Conservation (phyloP, 37 sponge, comb jelly and placozoan genomes). For the Amphimedon queenslandica region DNA sequence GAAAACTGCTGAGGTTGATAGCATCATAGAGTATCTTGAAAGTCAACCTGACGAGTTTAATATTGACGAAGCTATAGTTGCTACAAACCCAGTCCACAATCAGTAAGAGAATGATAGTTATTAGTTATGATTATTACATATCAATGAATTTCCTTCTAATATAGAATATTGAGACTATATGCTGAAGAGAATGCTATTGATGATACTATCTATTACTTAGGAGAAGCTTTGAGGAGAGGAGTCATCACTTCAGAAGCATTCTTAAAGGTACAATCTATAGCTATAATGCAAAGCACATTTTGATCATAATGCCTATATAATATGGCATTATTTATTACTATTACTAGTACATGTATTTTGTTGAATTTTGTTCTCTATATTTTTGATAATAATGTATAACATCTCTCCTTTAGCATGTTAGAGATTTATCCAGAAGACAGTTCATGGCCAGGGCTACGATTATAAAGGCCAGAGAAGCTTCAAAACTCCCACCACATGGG, state of each 20-base stretch:
- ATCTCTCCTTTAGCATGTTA: slow-evolving; percentile 64
- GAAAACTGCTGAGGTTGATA: slow-evolving; percentile 72
- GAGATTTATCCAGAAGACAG: slow-evolving; percentile 90
- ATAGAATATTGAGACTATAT: slow-evolving; percentile 84
- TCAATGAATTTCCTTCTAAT: background rate
- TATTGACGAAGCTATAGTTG: slow-evolving; percentile 78
- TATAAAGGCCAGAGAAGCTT: slow-evolving; percentile 79
- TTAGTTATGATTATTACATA: too few relatives aligned
- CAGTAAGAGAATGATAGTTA: slow-evolving; percentile 95
- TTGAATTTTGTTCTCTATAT: too few relatives aligned
- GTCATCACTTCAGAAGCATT: slow-evolving; percentile 84
- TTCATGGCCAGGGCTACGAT: slow-evolving; percentile 94
- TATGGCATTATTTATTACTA: too few relatives aligned
- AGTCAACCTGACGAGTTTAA: slow-evolving; percentile 65
- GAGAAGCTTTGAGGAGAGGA: slow-evolving; percentile 90
- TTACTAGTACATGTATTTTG: too few relatives aligned
- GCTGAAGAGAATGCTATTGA: slow-evolving; percentile 98
- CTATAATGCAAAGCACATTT: too few relatives aligned
- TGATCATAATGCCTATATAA: too few relatives aligned
- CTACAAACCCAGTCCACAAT: slow-evolving; percentile 78
- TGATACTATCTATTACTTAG: slow-evolving; percentile 94
- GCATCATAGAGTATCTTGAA: slow-evolving; percentile 65
- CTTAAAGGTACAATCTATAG: slow-evolving; percentile 94
- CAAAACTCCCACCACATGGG: slow-evolving; percentile 60
- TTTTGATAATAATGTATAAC: too few relatives aligned